Percentiles rank a stretch among this genome's conserved stretches.
Evolutionary conservation across 1,140 invertebrate genomes (phyloP).

Genomic region (Parapsyche elsis): DNA sequence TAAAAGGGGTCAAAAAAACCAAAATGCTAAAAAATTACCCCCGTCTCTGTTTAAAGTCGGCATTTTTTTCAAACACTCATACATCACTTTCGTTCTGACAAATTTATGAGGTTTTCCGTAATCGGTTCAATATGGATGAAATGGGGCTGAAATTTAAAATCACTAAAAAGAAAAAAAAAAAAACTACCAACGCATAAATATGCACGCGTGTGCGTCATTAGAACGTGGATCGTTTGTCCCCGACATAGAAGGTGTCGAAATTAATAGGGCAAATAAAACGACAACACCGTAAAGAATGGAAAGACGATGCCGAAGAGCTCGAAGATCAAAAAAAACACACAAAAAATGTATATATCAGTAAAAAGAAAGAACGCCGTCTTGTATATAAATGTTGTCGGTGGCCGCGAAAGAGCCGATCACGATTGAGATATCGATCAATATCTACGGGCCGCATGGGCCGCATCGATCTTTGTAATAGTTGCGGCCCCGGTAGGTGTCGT

Average conservation of each 20-base stretch:
- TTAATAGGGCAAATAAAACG: constrained; percentile 38
- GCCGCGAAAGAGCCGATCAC: constrained; percentile 40
- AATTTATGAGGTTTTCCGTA: constrained; percentile 5
- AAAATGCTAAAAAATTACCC: constrained; percentile 20
- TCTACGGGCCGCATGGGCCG: constrained; percentile 5
- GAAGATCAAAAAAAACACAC: background rate
- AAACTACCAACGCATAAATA: background rate
- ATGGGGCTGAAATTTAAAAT: background rate
- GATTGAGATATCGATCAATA: constrained; percentile 43
- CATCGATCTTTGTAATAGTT: constrained; percentile 29
- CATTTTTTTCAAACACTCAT: background rate
- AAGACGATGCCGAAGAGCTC: background rate
- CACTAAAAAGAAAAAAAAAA: too few relatives aligned
- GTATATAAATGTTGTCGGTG: constrained; percentile 43
- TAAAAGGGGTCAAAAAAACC: constrained; percentile 23
- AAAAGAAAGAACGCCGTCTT: background rate
- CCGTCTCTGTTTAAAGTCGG: background rate
- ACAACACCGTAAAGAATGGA: background rate
- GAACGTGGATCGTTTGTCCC: constrained; percentile 8
- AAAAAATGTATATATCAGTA: background rate
- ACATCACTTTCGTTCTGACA: constrained; percentile 7
- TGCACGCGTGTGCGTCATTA: too few relatives aligned
- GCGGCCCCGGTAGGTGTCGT: background rate
- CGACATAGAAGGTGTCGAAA: constrained; percentile 14
- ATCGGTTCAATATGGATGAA: background rate